phyloP scores from a whole-genome alignment of 2,113 vertebrate genomes.

The Meleagris gallopavo region DNA sequence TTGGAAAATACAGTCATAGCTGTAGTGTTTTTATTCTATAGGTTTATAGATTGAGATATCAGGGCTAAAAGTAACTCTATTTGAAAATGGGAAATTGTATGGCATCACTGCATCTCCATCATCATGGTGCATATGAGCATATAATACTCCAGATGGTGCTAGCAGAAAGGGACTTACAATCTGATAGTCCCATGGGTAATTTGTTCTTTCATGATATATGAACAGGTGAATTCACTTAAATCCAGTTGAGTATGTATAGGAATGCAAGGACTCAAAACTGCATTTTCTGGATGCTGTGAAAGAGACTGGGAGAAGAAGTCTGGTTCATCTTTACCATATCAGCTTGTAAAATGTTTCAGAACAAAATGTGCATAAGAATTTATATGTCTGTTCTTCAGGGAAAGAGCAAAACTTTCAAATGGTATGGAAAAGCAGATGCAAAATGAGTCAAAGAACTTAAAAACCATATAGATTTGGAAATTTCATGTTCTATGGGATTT shows the following conservation, averaged over 20 bases:
- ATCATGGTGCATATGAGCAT: background rate
- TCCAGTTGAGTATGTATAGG: background rate
- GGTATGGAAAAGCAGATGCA: background rate
- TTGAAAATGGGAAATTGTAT: background rate
- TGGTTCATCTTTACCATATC: background rate
- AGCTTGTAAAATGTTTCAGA: background rate
- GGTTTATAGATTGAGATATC: background rate
- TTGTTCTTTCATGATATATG: background rate
- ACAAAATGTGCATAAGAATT: background rate
- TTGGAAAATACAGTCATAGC: background rate
- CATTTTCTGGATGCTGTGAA: background rate
- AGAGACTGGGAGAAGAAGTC: background rate
- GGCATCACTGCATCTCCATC: background rate
- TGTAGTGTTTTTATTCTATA: background rate
- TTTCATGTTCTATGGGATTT: background rate
- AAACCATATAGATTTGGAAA: background rate
- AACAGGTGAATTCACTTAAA: background rate
- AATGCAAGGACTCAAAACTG: background rate
- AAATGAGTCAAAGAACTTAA: background rate
- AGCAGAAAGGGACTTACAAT: background rate
- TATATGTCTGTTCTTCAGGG: background rate
- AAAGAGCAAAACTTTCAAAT: background rate
- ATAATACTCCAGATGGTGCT: background rate
- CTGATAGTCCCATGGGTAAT: background rate
- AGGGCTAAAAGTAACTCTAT: background rate